Percentiles rank a stretch among this genome's conserved stretches.
These are phyloP conservation scores for Camponotus vicinus DNA, from an alignment of 1,140 invertebrate genomes.

Conservation along the genomic window DNA sequence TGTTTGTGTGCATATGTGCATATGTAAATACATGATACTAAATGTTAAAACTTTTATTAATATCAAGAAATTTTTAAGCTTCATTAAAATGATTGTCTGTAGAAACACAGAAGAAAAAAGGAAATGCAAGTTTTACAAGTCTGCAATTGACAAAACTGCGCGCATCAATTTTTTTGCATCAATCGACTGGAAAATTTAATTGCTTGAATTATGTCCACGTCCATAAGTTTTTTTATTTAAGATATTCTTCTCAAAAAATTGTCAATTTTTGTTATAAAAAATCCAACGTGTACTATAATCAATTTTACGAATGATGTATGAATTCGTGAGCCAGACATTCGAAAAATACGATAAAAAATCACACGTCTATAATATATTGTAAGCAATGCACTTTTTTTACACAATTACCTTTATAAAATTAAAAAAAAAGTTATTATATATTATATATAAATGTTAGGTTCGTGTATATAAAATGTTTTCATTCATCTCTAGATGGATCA, in stretches of 20 bases:
- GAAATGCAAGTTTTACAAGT: neutral
- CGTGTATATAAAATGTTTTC: neutral
- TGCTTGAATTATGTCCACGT: neutral
- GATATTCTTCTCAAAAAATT: neutral
- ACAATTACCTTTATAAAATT: too few species aligned
- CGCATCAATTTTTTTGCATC: neutral
- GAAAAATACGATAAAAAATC: neutral
- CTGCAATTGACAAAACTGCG: neutral
- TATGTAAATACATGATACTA: too few species aligned
- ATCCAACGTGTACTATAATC: neutral
- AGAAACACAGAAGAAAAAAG: neutral
- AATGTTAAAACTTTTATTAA: neutral
- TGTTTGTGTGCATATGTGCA: too few species aligned
- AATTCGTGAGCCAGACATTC: neutral
- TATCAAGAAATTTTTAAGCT: neutral
- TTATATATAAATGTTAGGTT: neutral
- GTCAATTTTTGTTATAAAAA: neutral
- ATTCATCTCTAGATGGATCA: neutral
- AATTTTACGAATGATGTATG: neutral
- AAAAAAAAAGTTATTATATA: neutral
- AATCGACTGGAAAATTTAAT: neutral
- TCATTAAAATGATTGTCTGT: neutral
- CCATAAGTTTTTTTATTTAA: conserved; percentile 11
- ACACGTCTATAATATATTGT: neutral
- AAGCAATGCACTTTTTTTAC: neutral